Evolutionary conservation across 2,113 vertebrate species (phyloP).

Genomic region (Scytalopus superciliaris): DNA sequence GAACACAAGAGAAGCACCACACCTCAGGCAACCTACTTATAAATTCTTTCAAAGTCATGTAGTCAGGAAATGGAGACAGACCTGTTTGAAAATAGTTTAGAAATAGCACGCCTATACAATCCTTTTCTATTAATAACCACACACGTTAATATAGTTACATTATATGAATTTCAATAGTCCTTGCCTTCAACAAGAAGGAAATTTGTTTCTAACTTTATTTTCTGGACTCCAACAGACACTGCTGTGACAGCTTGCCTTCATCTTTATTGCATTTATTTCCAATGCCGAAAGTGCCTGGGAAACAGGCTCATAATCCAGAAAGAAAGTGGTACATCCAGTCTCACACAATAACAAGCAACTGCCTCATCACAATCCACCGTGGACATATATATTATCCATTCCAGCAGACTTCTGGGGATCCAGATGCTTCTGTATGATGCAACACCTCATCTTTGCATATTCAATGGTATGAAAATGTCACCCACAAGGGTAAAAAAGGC

Average conservation of each 20-base stretch:
- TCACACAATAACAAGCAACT: background rate
- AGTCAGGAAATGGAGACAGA: background rate
- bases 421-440: background rate
- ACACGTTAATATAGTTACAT: rapidly evolving
- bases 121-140: background rate
- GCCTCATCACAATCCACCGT: background rate
- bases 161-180: background rate
- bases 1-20: background rate
- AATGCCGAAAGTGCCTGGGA: background rate
- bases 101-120: background rate
- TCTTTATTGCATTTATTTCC: background rate
- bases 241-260: background rate
- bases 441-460: background rate
- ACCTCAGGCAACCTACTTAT: background rate
- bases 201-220: background rate
- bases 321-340: background rate
- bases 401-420: background rate
- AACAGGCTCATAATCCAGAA: background rate
- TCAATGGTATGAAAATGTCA: background rate
- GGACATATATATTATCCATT: background rate
- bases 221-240: background rate
- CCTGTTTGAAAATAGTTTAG: background rate
- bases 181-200: background rate
- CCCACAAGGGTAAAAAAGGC: background rate
- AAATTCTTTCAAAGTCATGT: background rate